Evolutionary conservation across 2,797 vertebrate genomes (phyloP), one percentile per base, ranked within the genome.

Genomic region (Ctenopoma multispine): DNA sequence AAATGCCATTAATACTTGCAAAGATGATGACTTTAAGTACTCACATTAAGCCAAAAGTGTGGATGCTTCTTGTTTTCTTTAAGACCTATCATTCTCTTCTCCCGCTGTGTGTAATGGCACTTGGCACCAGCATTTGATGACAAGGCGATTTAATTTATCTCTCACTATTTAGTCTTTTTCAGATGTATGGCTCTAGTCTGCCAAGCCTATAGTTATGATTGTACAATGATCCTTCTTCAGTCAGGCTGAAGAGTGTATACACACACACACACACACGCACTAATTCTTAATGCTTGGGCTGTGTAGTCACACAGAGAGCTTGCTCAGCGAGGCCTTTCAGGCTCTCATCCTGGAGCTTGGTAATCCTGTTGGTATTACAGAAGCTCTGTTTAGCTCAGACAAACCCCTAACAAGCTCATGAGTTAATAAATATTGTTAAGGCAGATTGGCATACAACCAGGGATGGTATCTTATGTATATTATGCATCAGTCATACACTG

Each of bases 1-100:
- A 83, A 81, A 87, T 87, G 89, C 82, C 91, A 90, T 92, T 92
- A 92, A 85, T 82, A 80, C 71, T 83, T 23, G 74, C 71, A 63
- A 77, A 81, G 84, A 91, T 84, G 86, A 90, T 90, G 84, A 83
- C 81, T 86, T 69, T 40, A 70, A 85, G 81, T 81, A 53, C 47
- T 86, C 77, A 6, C 88, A 89, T 91, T 92, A 93, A 88, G 84
- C 72, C 76, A 53, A 70, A 77, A 80, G 74, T 85, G 65, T 72
- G 61, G 71, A 81, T 77, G 78, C 69, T 49, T 59, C 83, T 86
- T 83, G 83, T 90, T 87, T 90, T 87, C 77, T 68, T 82, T 67
- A 81, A 86, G 80, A 79, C 78, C 71, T 63, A 75, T 87, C 79
- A 82, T 80, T 85, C 79, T 69, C 53, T 78, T 53, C 82, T 75